These are phyloP conservation scores for Hippasteria phrygiana DNA, from an alignment of 53 echinoderm and acorn worm species.

Conservation along the genomic window DNA sequence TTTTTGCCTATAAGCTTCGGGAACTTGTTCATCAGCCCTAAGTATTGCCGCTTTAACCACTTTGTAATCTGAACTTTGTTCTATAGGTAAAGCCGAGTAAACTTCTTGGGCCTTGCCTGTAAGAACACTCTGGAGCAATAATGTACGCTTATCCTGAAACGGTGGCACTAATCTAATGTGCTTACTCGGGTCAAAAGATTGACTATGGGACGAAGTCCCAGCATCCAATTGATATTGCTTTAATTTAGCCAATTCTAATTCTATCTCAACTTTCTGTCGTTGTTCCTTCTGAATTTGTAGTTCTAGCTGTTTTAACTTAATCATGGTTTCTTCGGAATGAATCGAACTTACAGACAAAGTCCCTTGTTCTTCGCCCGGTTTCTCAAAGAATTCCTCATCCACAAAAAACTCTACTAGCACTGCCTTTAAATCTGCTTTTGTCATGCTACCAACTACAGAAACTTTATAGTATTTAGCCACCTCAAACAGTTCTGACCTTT, in stretches of 20 bases:
- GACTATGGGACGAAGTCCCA: background rate
- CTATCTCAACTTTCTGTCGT: background rate
- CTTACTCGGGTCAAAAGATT: background rate
- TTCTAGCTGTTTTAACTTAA: slow-evolving; percentile 10
- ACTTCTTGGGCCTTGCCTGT: slow-evolving; percentile 22
- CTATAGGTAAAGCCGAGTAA: slow-evolving; percentile 11
- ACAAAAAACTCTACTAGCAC: slow-evolving; percentile 13
- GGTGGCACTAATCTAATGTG: slow-evolving; percentile 18
- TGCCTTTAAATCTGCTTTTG: slow-evolving; percentile 12
- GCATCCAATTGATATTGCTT: background rate
- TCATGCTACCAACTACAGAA: slow-evolving; percentile 24
- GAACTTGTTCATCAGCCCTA: slow-evolving; percentile 20
- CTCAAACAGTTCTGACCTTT: slow-evolving; percentile 39
- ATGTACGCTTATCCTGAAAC: slow-evolving; percentile 14
- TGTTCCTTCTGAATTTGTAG: slow-evolving; percentile 36
- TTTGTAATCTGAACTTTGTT: slow-evolving; percentile 31
- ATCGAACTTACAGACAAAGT: background rate
- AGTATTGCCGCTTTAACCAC: slow-evolving; percentile 14
- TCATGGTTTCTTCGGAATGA: background rate
- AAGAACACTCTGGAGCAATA: background rate
- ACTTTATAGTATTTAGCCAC: slow-evolving; percentile 32
- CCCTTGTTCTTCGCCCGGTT: background rate
- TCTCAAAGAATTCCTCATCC: slow-evolving; percentile 9
- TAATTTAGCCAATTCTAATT: background rate
- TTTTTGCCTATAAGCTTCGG: slow-evolving; percentile 30